phyloP scores from a whole-genome alignment of 2,888 invertebrate genomes.

The Byasa hedistus region DNA sequence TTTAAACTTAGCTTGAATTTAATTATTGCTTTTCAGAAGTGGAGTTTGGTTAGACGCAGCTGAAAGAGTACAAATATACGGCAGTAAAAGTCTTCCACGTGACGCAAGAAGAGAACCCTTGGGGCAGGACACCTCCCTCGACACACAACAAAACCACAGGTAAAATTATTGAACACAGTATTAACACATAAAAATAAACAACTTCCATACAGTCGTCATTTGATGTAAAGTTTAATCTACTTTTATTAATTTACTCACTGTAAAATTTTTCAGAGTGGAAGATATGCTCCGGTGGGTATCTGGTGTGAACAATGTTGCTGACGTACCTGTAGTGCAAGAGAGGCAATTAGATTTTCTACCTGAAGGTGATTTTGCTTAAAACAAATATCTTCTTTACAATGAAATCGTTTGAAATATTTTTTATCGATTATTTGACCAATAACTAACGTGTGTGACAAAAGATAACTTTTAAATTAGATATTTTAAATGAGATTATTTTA shows the following conservation, averaged over 20 bases:
- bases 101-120: constrained; percentile 91
- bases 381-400: not conserved
- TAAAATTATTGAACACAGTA: constrained; percentile 34
- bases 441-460: too few relatives aligned
- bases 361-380: constrained; percentile 53
- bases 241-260: too few relatives aligned
- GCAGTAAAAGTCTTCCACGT: constrained; percentile 87
- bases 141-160: constrained; percentile 71
- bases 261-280: constrained; percentile 60
- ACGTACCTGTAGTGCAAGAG: constrained; percentile 66
- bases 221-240: too few relatives aligned
- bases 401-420: not conserved
- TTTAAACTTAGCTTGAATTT: not conserved
- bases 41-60: constrained; percentile 91
- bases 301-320: constrained; percentile 71
- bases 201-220: too few relatives aligned
- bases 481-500: too few relatives aligned
- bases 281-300: constrained; percentile 77
- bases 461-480: too few relatives aligned
- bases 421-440: not conserved
- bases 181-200: not conserved
- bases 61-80: constrained; percentile 81
- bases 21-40: constrained; percentile 61
- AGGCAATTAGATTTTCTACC: constrained; percentile 74
- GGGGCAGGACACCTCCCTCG: constrained; percentile 86